A percentile compares a stretch with the other conserved stretches of the same genome.
Conservation (phyloP, 1,140 invertebrate genomes). For the Hyles euphorbiae region DNA sequence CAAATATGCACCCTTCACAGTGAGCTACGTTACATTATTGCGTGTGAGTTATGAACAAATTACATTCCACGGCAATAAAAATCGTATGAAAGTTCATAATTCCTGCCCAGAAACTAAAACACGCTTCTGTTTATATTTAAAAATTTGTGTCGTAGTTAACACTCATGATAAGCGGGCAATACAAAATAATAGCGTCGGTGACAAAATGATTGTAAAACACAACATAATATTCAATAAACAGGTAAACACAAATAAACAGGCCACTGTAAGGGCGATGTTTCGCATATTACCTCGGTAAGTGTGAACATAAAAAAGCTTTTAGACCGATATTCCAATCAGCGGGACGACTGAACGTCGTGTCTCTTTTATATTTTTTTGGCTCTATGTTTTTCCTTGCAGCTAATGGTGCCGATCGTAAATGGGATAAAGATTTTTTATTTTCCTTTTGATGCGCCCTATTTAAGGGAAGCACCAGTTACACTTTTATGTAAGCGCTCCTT, state of each 20-base stretch:
- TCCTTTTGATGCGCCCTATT: constrained; percentile 32
- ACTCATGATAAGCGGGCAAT: too few relatives aligned
- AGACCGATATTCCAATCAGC: constrained; percentile 36
- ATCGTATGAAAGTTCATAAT: too few relatives aligned
- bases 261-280: constrained; percentile 17
- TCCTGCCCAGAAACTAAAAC: too few relatives aligned
- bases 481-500: constrained; percentile 26
- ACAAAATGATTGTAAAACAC: constrained; percentile 6
- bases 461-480: constrained; percentile 26
- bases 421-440: constrained; percentile 39
- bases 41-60: too few relatives aligned
- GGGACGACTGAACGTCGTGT: constrained; percentile 31
- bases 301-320: constrained; percentile 43
- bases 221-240: constrained; percentile 18
- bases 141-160: too few relatives aligned
- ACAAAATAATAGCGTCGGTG: too few relatives aligned
- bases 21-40: too few relatives aligned
- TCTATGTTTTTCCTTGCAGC: constrained; percentile 33
- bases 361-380: constrained; percentile 30
- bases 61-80: too few relatives aligned
- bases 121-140: too few relatives aligned
- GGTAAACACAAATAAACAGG: constrained; percentile 23
- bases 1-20: too few relatives aligned
- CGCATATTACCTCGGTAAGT: constrained; percentile 25
- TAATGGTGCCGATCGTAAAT: constrained; percentile 39